phyloP scores from a whole-genome alignment of 1,140 invertebrate species.

The Lasioglossum baleicum region DNA sequence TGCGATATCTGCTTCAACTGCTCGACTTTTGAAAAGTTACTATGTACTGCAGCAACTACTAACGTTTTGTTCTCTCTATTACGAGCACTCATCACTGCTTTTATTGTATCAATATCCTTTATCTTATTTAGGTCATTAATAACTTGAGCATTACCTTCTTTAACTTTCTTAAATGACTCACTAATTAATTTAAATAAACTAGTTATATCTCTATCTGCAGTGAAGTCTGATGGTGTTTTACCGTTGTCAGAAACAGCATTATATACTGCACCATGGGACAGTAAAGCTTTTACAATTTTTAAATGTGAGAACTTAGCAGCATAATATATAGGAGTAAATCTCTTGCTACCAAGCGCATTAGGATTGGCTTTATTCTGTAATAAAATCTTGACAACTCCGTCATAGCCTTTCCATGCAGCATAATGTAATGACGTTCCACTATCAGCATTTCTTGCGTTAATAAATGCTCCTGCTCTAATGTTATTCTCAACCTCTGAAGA shows the following conservation, averaged over 20 bases:
- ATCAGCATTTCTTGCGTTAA: conserved; percentile 13
- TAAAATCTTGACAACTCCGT: conserved; percentile 41
- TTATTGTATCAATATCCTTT: conserved; percentile 11
- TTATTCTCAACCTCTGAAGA: neutral
- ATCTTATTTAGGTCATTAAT: conserved; percentile 23
- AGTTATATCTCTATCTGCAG: conserved; percentile 7
- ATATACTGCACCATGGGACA: conserved; percentile 26
- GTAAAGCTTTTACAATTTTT: conserved; percentile 35
- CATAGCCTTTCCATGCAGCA: conserved; percentile 34
- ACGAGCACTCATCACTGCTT: conserved; percentile 10
- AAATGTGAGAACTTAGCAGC: conserved; percentile 44
- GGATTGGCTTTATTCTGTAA: conserved; percentile 52
- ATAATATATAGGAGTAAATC: conserved; percentile 50
- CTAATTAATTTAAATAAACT: conserved; percentile 28
- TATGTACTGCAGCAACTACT: conserved; percentile 19
- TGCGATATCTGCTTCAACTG: conserved; percentile 10
- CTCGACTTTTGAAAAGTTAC: conserved; percentile 18
- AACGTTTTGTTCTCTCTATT: conserved; percentile 10
- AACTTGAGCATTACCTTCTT: conserved; percentile 1
- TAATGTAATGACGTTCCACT: conserved; percentile 49
- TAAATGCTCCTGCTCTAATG: neutral
- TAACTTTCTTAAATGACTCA: conserved; percentile 34
- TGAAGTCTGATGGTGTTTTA: conserved; percentile 28
- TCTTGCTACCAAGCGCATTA: conserved; percentile 35
- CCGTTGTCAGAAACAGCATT: conserved; percentile 8